A percentile compares a stretch with the other conserved stretches of the same genome.
Conservation (phyloP, 2,888 invertebrate species). For the Branchipolynoe longqiensis region DNA sequence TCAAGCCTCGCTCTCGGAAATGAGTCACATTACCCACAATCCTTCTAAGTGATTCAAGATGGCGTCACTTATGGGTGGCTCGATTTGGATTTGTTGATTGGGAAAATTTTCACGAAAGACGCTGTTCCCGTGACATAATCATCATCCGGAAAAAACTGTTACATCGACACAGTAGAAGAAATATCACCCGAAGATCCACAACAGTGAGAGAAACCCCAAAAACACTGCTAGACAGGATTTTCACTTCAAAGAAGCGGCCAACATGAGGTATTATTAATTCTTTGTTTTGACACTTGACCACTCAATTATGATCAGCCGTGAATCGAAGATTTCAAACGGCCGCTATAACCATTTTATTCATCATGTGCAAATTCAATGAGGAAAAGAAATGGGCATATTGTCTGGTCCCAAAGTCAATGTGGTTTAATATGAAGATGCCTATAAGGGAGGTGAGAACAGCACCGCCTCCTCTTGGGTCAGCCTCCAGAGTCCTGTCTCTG, state of each 20-base stretch:
- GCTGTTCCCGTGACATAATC: background rate
- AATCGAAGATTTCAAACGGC: slow-evolving; percentile 14
- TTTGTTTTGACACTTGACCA: slow-evolving; percentile 62
- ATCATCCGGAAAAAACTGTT: background rate
- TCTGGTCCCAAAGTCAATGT: background rate
- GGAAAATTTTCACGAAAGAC: slow-evolving; percentile 44
- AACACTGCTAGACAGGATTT: slow-evolving; percentile 14
- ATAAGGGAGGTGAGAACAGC: background rate
- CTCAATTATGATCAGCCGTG: slow-evolving; percentile 36
- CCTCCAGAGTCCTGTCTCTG: too few species aligned
- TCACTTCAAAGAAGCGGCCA: slow-evolving; percentile 41
- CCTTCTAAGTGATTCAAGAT: slow-evolving; percentile 61
- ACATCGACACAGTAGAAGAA: background rate
- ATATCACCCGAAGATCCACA: background rate
- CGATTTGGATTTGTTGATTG: slow-evolving; percentile 59
- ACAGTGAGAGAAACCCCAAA: background rate
- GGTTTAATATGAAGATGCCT: slow-evolving; percentile 33
- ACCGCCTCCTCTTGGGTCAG: too few species aligned
- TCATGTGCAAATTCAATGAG: background rate
- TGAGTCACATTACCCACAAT: slow-evolving; percentile 62
- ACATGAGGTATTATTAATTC: slow-evolving; percentile 60
- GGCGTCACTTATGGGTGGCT: slow-evolving; percentile 58
- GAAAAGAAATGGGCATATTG: background rate
- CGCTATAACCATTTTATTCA: too few species aligned
- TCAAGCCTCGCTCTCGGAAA: slow-evolving; percentile 56